Conservation (phyloP, 2,888 invertebrate genomes). For the Ophion obscuratus region DNA sequence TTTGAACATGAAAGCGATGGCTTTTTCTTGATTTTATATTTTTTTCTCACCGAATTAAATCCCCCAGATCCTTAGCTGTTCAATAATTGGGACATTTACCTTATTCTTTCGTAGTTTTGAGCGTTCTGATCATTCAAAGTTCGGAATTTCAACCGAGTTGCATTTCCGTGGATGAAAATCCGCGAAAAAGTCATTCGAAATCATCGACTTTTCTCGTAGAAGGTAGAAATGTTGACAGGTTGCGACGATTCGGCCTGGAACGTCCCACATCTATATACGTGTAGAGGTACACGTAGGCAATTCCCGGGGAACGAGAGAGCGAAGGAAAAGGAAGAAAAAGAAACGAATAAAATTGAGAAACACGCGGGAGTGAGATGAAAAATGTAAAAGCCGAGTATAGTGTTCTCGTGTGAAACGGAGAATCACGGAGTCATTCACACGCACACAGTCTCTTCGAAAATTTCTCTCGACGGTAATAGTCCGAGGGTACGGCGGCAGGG, state of each 20-base stretch:
- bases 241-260: not conserved
- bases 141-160: no score
- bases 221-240: not conserved
- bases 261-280: not conserved
- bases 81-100: no score
- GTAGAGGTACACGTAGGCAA: not conserved
- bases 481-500: slow-evolving; percentile 32
- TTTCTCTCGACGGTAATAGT: slow-evolving; percentile 43
- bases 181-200: not conserved
- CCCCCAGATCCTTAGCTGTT: no score
- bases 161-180: no score
- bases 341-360: slow-evolving; percentile 19
- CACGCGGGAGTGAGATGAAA: slow-evolving; percentile 23
- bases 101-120: no score
- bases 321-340: not conserved
- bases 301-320: not conserved
- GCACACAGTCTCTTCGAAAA: slow-evolving; percentile 18
- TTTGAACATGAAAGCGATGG: no score
- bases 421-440: slow-evolving; percentile 45
- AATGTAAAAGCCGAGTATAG: slow-evolving; percentile 11
- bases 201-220: not conserved
- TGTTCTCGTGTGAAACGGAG: slow-evolving; percentile 35
- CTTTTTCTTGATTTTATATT: no score
- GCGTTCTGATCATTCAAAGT: no score
- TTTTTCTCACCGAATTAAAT: no score